Percentiles rank a stretch among this genome's conserved stretches.
phyloP scores from a whole-genome alignment of 2,797 vertebrate species.

The Rhinichthys osculus region DNA sequence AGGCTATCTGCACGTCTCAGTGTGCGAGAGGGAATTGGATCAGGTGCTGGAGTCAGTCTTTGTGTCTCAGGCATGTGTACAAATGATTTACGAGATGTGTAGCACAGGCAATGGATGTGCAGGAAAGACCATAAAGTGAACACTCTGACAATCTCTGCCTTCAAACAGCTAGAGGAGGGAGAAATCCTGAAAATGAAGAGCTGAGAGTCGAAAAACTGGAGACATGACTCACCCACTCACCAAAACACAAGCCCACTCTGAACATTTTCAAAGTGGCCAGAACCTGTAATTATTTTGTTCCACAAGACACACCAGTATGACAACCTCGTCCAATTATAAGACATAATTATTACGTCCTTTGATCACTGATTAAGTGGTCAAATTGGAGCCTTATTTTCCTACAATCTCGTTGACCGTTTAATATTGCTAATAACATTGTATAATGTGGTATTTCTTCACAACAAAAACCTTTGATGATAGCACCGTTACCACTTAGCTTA shows the following conservation, averaged over 20 bases:
- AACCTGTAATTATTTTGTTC: conserved; percentile 50
- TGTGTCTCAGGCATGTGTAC: conserved; percentile 39
- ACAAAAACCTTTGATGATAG: not conserved
- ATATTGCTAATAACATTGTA: not conserved
- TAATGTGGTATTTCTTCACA: not conserved
- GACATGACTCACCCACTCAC: conserved; percentile 28
- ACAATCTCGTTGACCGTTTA: not conserved
- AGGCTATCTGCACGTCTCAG: conserved; percentile 20
- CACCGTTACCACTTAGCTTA: not conserved
- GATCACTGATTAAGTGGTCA: conserved; percentile 10
- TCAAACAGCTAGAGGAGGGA: not conserved
- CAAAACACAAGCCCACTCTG: conserved; percentile 8
- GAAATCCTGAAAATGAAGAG: not conserved
- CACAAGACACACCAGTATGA: conserved; percentile 25
- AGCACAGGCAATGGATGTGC: not conserved
- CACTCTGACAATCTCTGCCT: not conserved
- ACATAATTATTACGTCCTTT: not conserved
- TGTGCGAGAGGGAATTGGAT: conserved; percentile 18
- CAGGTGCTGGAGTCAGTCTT: conserved; percentile 23
- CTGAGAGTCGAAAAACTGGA: conserved; percentile 14
- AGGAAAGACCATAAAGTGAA: conserved; percentile 30
- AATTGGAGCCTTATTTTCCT: not conserved
- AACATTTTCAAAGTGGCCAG: conserved; percentile 10
- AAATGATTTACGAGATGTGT: conserved; percentile 38
- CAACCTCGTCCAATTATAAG: conserved; percentile 14